Conservation (phyloP, 2,888 invertebrate species). For the Panopea generosa region DNA sequence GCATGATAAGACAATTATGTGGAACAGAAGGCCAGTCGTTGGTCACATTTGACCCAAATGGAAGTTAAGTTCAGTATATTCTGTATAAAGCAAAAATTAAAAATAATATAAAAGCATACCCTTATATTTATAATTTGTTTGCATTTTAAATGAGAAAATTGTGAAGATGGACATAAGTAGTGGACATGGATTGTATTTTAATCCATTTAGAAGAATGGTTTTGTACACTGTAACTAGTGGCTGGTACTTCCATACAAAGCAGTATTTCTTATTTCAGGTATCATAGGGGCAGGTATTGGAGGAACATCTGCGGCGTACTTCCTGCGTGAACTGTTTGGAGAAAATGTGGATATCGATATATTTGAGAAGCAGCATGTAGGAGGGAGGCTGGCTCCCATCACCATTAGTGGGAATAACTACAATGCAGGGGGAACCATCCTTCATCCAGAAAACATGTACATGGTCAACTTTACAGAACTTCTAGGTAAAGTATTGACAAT, state of each 20-base stretch:
- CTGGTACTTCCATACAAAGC: not conserved
- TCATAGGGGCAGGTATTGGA: conserved; percentile 89
- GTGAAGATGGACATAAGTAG: no score
- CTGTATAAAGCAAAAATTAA: no score
- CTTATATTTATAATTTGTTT: no score
- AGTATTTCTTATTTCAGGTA: conserved; percentile 86
- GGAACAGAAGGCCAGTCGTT: no score
- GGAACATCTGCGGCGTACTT: conserved; percentile 88
- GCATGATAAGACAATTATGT: no score
- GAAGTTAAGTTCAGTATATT: no score
- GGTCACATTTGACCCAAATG: no score
- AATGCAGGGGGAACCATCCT: conserved; percentile 89
- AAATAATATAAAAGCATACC: no score
- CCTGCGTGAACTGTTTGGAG: conserved; percentile 85
- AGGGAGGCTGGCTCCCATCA: conserved; percentile 87
- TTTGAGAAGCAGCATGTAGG: conserved; percentile 87
- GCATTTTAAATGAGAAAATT: no score
- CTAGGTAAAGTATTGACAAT: conserved; percentile 84
- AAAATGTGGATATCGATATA: conserved; percentile 86
- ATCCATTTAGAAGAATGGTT: no score
- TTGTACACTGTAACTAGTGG: no score
- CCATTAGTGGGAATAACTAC: conserved; percentile 86
- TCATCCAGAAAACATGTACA: conserved; percentile 88
- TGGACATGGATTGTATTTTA: no score
- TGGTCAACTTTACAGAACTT: conserved; percentile 87